A percentile compares a stretch with the other conserved stretches of the same genome.
phyloP scores from a whole-genome alignment of 2,888 invertebrate genomes.

The Eubasilissa splendida region DNA sequence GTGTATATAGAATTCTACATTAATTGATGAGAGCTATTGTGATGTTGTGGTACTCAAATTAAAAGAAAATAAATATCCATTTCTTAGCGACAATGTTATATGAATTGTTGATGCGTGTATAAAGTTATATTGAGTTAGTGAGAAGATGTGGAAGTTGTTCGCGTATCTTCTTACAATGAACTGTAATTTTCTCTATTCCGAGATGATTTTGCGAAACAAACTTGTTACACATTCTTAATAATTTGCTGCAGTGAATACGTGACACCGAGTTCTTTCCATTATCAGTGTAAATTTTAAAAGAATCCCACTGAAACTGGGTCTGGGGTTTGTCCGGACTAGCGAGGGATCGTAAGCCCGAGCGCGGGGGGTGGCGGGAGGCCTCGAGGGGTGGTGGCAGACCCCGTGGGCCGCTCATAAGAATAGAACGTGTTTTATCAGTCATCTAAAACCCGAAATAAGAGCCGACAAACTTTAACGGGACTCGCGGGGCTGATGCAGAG shows the following conservation, averaged over 20 bases:
- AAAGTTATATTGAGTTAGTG: no score
- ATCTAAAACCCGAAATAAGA: conserved; percentile 58
- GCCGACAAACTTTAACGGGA: conserved; percentile 45
- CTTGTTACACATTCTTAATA: neutral
- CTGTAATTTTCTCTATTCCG: no score
- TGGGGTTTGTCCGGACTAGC: neutral
- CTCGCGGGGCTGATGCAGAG: neutral
- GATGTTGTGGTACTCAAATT: no score
- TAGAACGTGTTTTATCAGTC: conserved; percentile 59
- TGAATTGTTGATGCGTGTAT: no score
- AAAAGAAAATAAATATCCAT: no score
- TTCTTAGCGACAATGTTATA: no score
- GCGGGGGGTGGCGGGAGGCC: conserved; percentile 5
- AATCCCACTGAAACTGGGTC: conserved; percentile 46
- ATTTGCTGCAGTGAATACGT: conserved; percentile 54
- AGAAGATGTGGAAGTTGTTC: no score
- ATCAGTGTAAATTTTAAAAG: conserved; percentile 51
- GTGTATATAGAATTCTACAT: no score
- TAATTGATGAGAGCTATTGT: no score
- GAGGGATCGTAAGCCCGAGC: conserved; percentile 32
- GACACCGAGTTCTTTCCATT: conserved; percentile 45
- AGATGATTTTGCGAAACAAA: no score
- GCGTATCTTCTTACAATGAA: no score
- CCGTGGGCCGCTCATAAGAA: conserved; percentile 57
- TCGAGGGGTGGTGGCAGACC: conserved; percentile 23